Percentiles rank a stretch among this genome's conserved stretches.
These are phyloP conservation scores for Stenolophus ochropezus DNA, from an alignment of 2,888 invertebrate species.

Conservation along the genomic window DNA sequence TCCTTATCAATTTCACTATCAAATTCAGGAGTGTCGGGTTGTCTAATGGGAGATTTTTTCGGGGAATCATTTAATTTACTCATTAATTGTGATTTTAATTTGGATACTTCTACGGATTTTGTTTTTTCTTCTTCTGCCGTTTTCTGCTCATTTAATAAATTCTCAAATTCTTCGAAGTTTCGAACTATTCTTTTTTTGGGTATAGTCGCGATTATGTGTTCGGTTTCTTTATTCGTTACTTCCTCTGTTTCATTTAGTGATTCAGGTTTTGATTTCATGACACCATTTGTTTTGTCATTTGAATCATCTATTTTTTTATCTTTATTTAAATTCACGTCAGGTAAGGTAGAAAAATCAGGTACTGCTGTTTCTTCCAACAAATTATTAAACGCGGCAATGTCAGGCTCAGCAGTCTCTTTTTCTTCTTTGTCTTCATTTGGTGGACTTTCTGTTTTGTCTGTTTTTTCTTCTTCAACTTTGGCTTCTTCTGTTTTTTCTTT, in stretches of 20 bases:
- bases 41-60: neutral
- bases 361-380: slow-evolving; percentile 78
- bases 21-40: slow-evolving; percentile 1
- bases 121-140: slow-evolving; percentile 43
- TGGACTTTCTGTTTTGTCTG: slow-evolving; percentile 63
- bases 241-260: neutral
- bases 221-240: slow-evolving; percentile 13
- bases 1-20: slow-evolving; percentile 35
- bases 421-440: slow-evolving; percentile 37
- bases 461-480: slow-evolving; percentile 47
- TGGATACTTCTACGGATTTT: slow-evolving; percentile 65
- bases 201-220: slow-evolving; percentile 64
- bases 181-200: slow-evolving; percentile 72
- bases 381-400: slow-evolving; percentile 77
- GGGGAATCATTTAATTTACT: slow-evolving; percentile 65
- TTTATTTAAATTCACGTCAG: slow-evolving; percentile 67
- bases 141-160: slow-evolving; percentile 61
- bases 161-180: slow-evolving; percentile 71
- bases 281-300: slow-evolving; percentile 52
- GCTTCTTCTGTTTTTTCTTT: slow-evolving; percentile 50
- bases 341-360: slow-evolving; percentile 76
- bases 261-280: slow-evolving; percentile 34
- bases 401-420: slow-evolving; percentile 64
- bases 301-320: slow-evolving; percentile 52
- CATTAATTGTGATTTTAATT: slow-evolving; percentile 69